These are phyloP conservation scores for Hypolimnas misippus DNA, from an alignment of 2,888 invertebrate species.

Conservation along the genomic window DNA sequence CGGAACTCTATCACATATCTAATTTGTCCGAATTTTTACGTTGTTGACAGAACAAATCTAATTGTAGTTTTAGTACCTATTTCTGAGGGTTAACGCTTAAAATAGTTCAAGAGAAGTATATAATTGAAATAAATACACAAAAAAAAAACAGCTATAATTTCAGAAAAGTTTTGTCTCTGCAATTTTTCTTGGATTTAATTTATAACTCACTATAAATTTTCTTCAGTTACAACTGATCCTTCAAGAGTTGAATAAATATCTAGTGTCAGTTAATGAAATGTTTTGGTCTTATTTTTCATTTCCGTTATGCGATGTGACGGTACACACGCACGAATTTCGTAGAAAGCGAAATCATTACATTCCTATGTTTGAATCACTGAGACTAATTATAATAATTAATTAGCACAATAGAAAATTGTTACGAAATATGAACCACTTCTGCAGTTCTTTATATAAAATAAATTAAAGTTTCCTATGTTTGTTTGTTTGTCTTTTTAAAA, in stretches of 20 bases:
- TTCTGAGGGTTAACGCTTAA: background rate
- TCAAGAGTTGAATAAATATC: background rate
- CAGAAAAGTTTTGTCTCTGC: no score
- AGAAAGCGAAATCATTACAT: slow-evolving; percentile 43
- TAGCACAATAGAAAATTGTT: slow-evolving; percentile 7
- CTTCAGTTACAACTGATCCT: no score
- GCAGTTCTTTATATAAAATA: background rate
- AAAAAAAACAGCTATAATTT: no score
- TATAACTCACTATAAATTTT: no score
- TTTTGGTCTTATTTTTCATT: slow-evolving; percentile 8
- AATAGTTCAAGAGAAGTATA: no score
- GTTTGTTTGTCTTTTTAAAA: background rate
- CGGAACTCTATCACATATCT: background rate
- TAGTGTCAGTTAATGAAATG: slow-evolving; percentile 10
- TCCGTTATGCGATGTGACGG: slow-evolving; percentile 22
- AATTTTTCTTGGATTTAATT: no score
- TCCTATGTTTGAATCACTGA: slow-evolving; percentile 31
- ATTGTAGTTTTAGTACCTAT: background rate
- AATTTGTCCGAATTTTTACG: background rate
- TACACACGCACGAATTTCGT: slow-evolving; percentile 34
- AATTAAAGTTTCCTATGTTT: background rate
- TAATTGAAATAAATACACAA: no score
- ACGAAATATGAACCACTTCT: slow-evolving; percentile 17
- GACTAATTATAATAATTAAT: slow-evolving; percentile 2
- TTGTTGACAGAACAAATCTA: background rate